Evolutionary conservation across 2,113 vertebrate genomes (phyloP).

Genomic region (Panthera tigris): DNA sequence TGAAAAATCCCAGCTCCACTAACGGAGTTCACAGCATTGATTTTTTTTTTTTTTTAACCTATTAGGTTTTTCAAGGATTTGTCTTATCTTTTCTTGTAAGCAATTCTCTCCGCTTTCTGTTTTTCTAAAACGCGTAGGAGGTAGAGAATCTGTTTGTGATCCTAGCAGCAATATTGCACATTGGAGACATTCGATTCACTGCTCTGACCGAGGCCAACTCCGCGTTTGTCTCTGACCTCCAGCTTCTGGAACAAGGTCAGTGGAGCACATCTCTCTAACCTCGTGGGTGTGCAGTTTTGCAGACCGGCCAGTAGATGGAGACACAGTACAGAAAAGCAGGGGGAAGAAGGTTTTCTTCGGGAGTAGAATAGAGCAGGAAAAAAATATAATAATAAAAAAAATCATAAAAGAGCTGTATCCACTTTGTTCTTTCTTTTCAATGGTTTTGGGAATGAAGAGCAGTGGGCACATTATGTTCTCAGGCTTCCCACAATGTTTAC

Average conservation of each 20-base stretch:
- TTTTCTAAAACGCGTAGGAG: constrained; percentile 84
- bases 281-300: neutral
- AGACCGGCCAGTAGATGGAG: constrained; percentile 68
- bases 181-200: constrained; percentile 92
- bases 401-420: neutral
- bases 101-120: constrained; percentile 54
- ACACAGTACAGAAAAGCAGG: constrained; percentile 59
- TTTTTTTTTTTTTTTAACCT: neutral
- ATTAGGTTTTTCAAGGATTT: neutral
- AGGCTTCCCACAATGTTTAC: too few relatives aligned
- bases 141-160: constrained; percentile 93
- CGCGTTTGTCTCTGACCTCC: constrained; percentile 92
- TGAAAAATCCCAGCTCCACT: neutral
- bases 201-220: constrained; percentile 88
- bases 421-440: constrained; percentile 31
- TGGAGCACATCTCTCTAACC: neutral
- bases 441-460: constrained; percentile 3
- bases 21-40: rapidly evolving
- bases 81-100: constrained; percentile 22
- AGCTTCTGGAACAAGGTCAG: constrained; percentile 95
- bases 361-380: neutral
- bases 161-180: constrained; percentile 91
- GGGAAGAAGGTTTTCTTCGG: rapidly evolving
- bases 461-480: neutral
- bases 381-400: neutral